Conservation (phyloP, 2,797 vertebrate genomes). For the Sebastes vulpes region DNA sequence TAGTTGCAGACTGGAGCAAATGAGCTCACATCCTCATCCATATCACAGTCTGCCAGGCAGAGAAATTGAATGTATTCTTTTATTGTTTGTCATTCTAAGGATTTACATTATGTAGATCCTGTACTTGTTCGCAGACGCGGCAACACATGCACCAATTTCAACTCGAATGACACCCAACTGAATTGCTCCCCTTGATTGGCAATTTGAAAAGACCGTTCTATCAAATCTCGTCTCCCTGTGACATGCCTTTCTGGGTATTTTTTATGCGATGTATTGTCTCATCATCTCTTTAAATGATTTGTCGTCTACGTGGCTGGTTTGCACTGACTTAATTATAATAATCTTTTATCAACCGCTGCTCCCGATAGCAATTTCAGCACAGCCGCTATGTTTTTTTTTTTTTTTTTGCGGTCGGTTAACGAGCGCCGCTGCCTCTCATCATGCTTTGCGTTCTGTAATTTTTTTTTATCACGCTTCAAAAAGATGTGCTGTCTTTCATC, state of each 20-base stretch:
- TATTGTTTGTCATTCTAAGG: conserved; percentile 21
- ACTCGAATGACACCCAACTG: conserved; percentile 14
- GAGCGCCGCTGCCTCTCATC: conserved; percentile 8
- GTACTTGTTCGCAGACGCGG: conserved; percentile 3
- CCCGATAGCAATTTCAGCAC: conserved; percentile 34
- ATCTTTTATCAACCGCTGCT: conserved; percentile 35
- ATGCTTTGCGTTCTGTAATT: conserved; percentile 12
- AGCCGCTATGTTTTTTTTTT: not conserved
- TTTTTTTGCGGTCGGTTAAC: conserved; percentile 24
- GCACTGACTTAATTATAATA: conserved; percentile 48
- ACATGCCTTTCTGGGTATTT: conserved; percentile 31
- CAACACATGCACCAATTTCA: conserved; percentile 4
- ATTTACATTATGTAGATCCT: conserved; percentile 22
- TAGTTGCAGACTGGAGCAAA: conserved; percentile 7
- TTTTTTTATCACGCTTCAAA: conserved; percentile 5
- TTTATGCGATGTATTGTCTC: conserved; percentile 18
- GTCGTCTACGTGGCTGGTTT: conserved; percentile 21
- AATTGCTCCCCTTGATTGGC: conserved; percentile 56
- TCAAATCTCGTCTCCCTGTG: conserved; percentile 12
- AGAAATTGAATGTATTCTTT: conserved; percentile 17
- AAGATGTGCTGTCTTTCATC: conserved; percentile 34
- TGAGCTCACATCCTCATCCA: not conserved
- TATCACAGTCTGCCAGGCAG: not conserved
- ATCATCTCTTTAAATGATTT: conserved; percentile 45
- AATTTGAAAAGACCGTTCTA: conserved; percentile 40